phyloP scores from a whole-genome alignment of 2,797 vertebrate species.

The Gymnodraco acuticeps region DNA sequence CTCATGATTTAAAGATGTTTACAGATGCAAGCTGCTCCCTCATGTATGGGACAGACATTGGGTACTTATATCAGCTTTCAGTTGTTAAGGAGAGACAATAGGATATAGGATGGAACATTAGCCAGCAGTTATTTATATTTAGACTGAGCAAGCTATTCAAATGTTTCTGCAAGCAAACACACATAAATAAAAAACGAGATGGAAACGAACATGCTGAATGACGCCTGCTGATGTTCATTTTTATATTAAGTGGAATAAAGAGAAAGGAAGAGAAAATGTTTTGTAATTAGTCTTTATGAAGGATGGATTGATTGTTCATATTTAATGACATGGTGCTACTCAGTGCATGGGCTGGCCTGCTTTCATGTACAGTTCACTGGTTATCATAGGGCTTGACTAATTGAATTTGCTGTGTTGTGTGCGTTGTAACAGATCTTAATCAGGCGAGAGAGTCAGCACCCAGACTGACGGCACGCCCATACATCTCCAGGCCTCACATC shows the following conservation, averaged over 20 bases:
- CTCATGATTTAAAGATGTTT: constrained; percentile 62
- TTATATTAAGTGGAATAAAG: constrained; percentile 1
- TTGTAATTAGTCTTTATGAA: constrained; percentile 53
- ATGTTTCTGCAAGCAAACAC: constrained; percentile 18
- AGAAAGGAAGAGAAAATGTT: constrained; percentile 14
- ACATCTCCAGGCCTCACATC: constrained; percentile 52
- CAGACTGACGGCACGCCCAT: constrained; percentile 22
- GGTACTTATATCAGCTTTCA: constrained; percentile 42
- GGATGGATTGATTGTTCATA: constrained; percentile 55
- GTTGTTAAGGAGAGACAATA: constrained; percentile 15
- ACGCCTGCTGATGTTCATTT: constrained; percentile 30
- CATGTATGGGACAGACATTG: constrained; percentile 33
- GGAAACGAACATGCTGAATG: constrained; percentile 5
- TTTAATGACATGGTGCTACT: constrained; percentile 48
- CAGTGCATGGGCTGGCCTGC: constrained; percentile 26
- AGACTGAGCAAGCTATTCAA: constrained; percentile 45
- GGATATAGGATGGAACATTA: constrained; percentile 30
- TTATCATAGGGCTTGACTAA: constrained; percentile 60
- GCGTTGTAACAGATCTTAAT: constrained; percentile 72
- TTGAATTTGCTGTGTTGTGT: constrained; percentile 65
- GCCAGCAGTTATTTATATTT: constrained; percentile 47
- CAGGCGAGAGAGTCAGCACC: constrained; percentile 28
- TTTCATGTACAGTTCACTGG: constrained; percentile 57
- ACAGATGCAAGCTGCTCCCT: constrained; percentile 48
- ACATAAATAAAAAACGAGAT: not conserved